A percentile compares a stretch with the other conserved stretches of the same genome.
These are phyloP conservation scores for Charina bottae DNA, from an alignment of 2,113 vertebrate genomes.

Conservation along the genomic window DNA sequence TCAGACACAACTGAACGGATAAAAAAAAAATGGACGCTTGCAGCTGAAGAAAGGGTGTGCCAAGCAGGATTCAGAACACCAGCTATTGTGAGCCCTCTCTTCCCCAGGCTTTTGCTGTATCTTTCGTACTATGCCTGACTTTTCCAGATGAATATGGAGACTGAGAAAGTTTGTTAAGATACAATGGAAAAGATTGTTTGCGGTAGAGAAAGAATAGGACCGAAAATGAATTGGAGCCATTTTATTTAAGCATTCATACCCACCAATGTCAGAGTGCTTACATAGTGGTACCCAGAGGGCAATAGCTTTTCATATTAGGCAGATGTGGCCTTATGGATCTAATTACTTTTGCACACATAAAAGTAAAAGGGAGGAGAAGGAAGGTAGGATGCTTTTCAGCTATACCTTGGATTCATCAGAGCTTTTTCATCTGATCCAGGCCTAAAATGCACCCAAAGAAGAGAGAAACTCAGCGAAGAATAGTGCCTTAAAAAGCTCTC, in stretches of 20 bases:
- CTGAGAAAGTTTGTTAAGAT: neutral
- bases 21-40: neutral
- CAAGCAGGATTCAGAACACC: too few relatives aligned
- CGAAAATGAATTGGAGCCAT: neutral
- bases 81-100: neutral
- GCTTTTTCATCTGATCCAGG: slow-evolving; percentile 34
- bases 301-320: neutral
- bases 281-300: neutral
- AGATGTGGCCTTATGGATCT: neutral
- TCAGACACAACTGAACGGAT: too few relatives aligned
- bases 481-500: slow-evolving; percentile 33
- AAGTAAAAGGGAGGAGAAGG: neutral
- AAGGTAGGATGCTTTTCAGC: slow-evolving; percentile 11
- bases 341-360: slow-evolving; percentile 13
- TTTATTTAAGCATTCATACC: neutral
- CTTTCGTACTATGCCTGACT: neutral
- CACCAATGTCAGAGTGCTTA: neutral
- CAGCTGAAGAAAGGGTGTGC: neutral
- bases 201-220: neutral
- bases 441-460: slow-evolving; percentile 23
- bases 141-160: neutral
- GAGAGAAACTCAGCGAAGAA: slow-evolving; percentile 32
- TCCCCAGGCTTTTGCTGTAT: neutral
- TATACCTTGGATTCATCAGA: slow-evolving; percentile 40
- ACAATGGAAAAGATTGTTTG: neutral